Percentiles rank a stretch among this genome's conserved stretches.
Conservation (phyloP, 2,888 invertebrate species). For the Tethea ocularis region DNA sequence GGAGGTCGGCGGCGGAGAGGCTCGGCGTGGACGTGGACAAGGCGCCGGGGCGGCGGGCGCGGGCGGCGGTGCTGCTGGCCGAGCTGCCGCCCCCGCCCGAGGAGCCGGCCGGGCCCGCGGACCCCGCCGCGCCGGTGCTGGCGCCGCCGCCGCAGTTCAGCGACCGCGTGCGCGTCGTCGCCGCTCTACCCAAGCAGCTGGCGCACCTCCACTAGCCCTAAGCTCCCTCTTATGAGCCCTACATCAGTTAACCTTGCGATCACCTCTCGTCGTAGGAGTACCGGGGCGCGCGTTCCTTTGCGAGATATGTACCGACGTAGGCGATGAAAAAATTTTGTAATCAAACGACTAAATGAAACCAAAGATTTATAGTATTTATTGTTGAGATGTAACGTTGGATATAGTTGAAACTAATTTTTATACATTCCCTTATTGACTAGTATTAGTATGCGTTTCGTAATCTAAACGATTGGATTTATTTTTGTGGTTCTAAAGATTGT, state of each 20-base stretch:
- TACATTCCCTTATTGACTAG: constrained; percentile 58
- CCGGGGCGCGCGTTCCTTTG: constrained; percentile 20
- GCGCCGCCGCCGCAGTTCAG: constrained; percentile 97
- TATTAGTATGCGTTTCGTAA: neutral
- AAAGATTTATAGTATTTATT: constrained; percentile 82
- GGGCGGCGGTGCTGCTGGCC: constrained; percentile 89
- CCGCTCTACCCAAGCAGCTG: constrained; percentile 90
- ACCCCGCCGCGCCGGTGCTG: constrained; percentile 80
- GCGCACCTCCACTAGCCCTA: constrained; percentile 71
- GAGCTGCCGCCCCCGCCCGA: constrained; percentile 93
- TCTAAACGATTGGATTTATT: constrained; percentile 4
- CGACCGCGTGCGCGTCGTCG: constrained; percentile 93
- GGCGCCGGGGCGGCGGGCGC: constrained; percentile 77
- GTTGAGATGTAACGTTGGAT: constrained; percentile 72
- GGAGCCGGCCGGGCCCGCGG: constrained; percentile 74
- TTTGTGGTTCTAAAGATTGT: constrained; percentile 30
- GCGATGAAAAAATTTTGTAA: constrained; percentile 49
- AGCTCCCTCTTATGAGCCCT: neutral
- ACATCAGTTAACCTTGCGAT: neutral
- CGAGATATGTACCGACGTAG: constrained; percentile 31
- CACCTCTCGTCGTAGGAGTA: neutral
- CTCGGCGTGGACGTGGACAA: constrained; percentile 71
- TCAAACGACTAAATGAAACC: constrained; percentile 78
- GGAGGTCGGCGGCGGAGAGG: constrained; percentile 71
- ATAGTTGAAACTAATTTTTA: constrained; percentile 75